A percentile compares a stretch with the other conserved stretches of the same genome.
Conservation (phyloP, 2,797 vertebrate genomes). For the Saxicola maurus region DNA sequence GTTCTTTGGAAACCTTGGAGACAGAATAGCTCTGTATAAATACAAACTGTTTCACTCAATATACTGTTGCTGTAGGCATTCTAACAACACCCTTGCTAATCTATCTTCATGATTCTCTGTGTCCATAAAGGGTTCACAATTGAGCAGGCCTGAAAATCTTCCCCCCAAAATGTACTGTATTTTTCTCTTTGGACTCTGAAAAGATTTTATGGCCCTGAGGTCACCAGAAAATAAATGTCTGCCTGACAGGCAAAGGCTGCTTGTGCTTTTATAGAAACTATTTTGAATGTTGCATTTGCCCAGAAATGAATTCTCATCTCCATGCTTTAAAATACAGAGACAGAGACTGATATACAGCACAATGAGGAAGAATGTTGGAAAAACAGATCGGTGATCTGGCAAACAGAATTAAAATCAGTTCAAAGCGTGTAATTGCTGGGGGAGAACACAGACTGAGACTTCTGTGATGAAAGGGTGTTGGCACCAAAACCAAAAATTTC, state of each 20-base stretch:
- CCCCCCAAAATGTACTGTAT: background rate
- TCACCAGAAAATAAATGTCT: background rate
- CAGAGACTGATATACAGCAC: background rate
- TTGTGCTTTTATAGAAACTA: background rate
- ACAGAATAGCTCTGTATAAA: background rate
- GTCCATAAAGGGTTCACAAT: background rate
- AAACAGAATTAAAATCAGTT: background rate
- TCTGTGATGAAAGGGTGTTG: constrained; percentile 24
- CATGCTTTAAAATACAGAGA: background rate
- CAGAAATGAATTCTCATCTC: background rate
- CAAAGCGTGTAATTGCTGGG: background rate
- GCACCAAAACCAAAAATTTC: constrained; percentile 8
- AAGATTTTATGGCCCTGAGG: background rate
- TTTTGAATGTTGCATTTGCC: background rate
- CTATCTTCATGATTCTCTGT: background rate
- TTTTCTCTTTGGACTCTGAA: background rate
- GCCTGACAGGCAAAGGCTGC: background rate
- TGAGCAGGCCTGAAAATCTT: background rate
- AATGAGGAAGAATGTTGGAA: background rate
- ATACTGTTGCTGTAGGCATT: background rate
- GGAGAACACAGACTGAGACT: background rate
- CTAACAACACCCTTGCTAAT: background rate
- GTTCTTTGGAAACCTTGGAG: background rate
- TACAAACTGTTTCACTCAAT: background rate
- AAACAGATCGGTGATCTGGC: constrained; percentile 1